These are phyloP conservation scores for Lutraria lutraria DNA, from an alignment of 2,888 invertebrate genomes.

Conservation along the genomic window DNA sequence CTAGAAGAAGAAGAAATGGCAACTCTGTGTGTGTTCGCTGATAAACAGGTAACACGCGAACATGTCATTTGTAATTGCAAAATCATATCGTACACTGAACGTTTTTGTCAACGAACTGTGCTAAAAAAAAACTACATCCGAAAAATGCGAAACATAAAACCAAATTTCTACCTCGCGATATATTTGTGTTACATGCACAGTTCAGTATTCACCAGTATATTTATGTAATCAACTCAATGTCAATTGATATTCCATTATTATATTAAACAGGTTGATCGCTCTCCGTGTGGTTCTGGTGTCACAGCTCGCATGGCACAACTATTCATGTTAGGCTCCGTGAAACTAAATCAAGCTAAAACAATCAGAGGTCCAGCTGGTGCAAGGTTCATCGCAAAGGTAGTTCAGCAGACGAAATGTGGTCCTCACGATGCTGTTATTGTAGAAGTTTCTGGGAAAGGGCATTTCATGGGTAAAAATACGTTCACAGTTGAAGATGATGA, in stretches of 20 bases:
- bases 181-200: neutral
- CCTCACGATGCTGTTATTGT: slow-evolving; percentile 83
- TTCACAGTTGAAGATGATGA: slow-evolving; percentile 85
- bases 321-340: slow-evolving; percentile 76
- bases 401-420: slow-evolving; percentile 70
- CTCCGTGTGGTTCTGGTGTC: slow-evolving; percentile 86
- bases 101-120: neutral
- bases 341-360: slow-evolving; percentile 76
- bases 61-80: too few species aligned
- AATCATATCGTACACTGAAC: neutral
- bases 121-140: neutral
- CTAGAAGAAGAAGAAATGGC: slow-evolving; percentile 73
- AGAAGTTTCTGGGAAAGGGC: slow-evolving; percentile 84
- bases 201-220: neutral
- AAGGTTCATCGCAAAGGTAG: slow-evolving; percentile 72
- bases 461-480: slow-evolving; percentile 77
- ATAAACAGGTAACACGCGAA: slow-evolving; percentile 80
- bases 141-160: neutral
- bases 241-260: neutral
- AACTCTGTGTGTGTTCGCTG: slow-evolving; percentile 86
- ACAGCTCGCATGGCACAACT: slow-evolving; percentile 85
- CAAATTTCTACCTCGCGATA: neutral
- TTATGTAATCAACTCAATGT: neutral
- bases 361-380: slow-evolving; percentile 81
- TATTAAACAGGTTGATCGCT: slow-evolving; percentile 85